Evolutionary conservation across 2,797 vertebrate genomes (phyloP).

Genomic region (Borostomias antarcticus): DNA sequence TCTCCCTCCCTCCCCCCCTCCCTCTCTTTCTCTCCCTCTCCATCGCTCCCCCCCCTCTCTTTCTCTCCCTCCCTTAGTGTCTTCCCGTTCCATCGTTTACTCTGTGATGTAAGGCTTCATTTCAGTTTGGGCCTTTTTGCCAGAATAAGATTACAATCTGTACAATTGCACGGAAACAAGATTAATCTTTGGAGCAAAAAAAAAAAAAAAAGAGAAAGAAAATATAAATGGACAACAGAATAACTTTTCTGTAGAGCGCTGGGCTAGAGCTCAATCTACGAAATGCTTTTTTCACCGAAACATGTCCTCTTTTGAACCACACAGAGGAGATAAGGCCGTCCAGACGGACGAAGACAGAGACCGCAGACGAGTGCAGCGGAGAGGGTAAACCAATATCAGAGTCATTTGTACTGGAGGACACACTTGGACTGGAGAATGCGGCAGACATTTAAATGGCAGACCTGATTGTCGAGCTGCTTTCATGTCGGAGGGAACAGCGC

Average conservation of each 20-base stretch:
- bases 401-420: slow-evolving; percentile 40
- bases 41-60: slow-evolving; percentile 13
- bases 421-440: slow-evolving; percentile 46
- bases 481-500: slow-evolving; percentile 44
- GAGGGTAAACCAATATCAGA: neutral
- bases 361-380: neutral
- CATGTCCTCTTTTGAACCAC: neutral
- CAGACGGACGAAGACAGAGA: slow-evolving; percentile 26
- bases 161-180: slow-evolving; percentile 73
- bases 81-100: slow-evolving; percentile 57
- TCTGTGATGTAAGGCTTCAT: slow-evolving; percentile 79
- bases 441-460: slow-evolving; percentile 70
- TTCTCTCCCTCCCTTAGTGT: slow-evolving; percentile 20
- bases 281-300: slow-evolving; percentile 15
- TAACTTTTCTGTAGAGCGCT: slow-evolving; percentile 32
- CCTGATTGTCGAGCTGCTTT: slow-evolving; percentile 54
- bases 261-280: slow-evolving; percentile 27
- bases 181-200: slow-evolving; percentile 62
- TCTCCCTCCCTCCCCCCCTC: slow-evolving; percentile 26
- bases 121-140: slow-evolving; percentile 63
- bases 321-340: slow-evolving; percentile 28
- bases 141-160: slow-evolving; percentile 75
- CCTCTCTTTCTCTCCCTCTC: slow-evolving; percentile 23
- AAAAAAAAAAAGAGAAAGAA: slow-evolving; percentile 19
- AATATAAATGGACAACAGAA: slow-evolving; percentile 12